Conservation (phyloP, 2,797 vertebrate genomes). For the Macropus fuliginosus region DNA sequence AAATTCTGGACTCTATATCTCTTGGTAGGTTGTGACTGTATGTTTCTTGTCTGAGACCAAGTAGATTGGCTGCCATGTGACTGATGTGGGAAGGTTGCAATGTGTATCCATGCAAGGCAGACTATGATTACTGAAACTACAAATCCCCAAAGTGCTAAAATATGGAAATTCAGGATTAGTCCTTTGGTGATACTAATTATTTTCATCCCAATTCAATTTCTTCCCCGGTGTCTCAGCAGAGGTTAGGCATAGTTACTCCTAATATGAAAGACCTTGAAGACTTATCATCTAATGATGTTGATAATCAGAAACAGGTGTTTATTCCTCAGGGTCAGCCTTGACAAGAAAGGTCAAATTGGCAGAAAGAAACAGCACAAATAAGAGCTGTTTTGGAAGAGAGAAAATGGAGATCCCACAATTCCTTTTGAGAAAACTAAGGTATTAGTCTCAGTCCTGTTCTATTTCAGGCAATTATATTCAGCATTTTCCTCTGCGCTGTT, state of each 20-base stretch:
- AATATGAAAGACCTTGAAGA: not conserved
- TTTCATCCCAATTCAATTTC: rapidly evolving
- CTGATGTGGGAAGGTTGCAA: not conserved
- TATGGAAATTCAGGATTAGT: not conserved
- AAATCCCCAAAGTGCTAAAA: not conserved
- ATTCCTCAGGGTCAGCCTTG: not conserved
- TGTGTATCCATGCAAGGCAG: not conserved
- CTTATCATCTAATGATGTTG: rapidly evolving
- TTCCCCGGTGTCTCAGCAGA: not conserved
- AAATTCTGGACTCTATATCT: not conserved
- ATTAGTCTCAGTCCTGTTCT: not conserved
- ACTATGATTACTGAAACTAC: not conserved
- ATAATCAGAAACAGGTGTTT: too few relatives aligned
- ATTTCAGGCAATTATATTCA: not conserved
- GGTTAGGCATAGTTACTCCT: not conserved
- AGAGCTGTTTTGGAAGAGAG: not conserved
- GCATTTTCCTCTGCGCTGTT: not conserved
- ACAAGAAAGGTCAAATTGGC: not conserved
- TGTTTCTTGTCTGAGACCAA: not conserved
- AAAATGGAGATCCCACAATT: rapidly evolving
- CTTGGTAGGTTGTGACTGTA: not conserved
- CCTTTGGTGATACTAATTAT: not conserved
- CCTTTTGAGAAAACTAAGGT: not conserved
- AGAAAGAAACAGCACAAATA: rapidly evolving
- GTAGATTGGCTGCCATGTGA: not conserved